Conservation (phyloP, 2,797 vertebrate species). For the Lindbergichthys nudifrons region DNA sequence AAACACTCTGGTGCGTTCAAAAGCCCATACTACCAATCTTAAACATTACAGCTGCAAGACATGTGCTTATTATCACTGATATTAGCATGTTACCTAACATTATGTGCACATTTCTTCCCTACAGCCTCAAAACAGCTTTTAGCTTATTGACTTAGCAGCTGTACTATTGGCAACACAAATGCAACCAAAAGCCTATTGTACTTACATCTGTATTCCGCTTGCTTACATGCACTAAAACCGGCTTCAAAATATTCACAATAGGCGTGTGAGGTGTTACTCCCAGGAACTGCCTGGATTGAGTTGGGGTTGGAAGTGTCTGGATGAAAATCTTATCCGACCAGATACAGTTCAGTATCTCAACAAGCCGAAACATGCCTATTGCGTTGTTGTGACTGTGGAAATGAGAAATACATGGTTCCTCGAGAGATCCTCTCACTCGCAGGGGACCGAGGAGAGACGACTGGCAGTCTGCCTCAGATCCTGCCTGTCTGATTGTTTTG, state of each 20-base stretch:
- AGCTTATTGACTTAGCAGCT: background rate
- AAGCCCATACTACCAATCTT: no score
- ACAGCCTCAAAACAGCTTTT: background rate
- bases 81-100: background rate
- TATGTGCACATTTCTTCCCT: background rate
- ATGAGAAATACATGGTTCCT: constrained; percentile 37
- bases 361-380: constrained; percentile 47
- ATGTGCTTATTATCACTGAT: background rate
- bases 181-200: background rate
- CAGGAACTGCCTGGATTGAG: constrained; percentile 16
- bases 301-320: background rate
- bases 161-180: background rate
- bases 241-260: background rate
- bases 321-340: constrained; percentile 32
- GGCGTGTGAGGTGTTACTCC: background rate
- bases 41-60: background rate
- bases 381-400: constrained; percentile 42
- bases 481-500: constrained; percentile 35
- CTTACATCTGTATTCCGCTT: constrained; percentile 5
- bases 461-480: constrained; percentile 42
- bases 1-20: no score
- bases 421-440: constrained; percentile 32
- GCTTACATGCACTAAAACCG: background rate
- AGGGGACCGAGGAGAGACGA: constrained; percentile 36
- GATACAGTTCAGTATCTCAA: constrained; percentile 39